A percentile compares a stretch with the other conserved stretches of the same genome.
These are phyloP conservation scores for Deilephila elpenor DNA, from an alignment of 2,888 invertebrate species.

Conservation along the genomic window DNA sequence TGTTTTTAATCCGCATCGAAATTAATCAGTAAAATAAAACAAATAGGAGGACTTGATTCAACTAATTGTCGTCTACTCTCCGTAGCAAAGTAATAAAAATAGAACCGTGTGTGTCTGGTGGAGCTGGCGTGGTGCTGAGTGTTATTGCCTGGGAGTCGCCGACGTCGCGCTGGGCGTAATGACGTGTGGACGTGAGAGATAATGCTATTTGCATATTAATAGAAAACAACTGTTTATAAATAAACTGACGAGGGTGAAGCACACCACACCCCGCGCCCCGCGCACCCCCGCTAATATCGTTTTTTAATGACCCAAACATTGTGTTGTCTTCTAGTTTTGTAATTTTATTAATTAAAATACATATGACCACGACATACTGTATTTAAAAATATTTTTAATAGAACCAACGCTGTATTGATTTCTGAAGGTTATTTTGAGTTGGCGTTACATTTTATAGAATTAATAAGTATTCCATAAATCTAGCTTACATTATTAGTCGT, in stretches of 20 bases:
- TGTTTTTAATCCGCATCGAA: no score
- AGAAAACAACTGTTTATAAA: slow-evolving; percentile 16
- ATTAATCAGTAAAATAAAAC: no score
- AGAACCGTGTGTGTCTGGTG: background rate
- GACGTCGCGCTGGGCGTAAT: background rate
- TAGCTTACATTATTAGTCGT: no score
- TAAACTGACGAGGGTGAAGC: background rate
- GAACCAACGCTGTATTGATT: no score
- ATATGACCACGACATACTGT: no score
- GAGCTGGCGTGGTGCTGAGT: background rate
- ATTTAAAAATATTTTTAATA: no score
- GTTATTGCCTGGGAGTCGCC: background rate
- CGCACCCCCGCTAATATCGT: background rate
- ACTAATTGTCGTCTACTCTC: no score
- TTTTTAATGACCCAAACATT: background rate
- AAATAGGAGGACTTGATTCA: no score
- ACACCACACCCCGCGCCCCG: background rate
- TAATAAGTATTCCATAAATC: no score
- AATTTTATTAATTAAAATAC: background rate
- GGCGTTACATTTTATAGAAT: no score
- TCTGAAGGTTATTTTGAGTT: no score
- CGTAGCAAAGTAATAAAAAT: no score
- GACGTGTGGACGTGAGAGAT: background rate
- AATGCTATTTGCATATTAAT: slow-evolving; percentile 23
- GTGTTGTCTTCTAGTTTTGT: background rate